Base-by-base conservation (phyloP, 1,140 invertebrate species). In the Drosophila micromelanica region DNA sequence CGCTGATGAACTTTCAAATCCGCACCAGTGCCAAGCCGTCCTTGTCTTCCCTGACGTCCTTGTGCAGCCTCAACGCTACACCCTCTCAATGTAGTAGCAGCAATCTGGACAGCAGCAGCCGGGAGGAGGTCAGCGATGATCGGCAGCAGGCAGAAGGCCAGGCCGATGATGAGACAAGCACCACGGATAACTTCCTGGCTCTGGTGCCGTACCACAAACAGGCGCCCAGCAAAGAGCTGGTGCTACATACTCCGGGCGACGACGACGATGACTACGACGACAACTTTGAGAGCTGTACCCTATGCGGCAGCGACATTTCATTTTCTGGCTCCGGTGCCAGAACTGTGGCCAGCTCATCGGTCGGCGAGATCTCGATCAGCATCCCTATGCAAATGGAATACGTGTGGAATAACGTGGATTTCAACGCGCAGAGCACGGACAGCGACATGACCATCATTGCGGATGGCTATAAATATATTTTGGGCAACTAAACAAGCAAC, bases 361-460 rank as follows among this genome's bases (percentile, higher is more conserved):
- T 40, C 48, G 51, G 51, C 5, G 35, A 12, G 1, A 37, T 86
- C 11, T 87, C 81, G 0, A 30, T 78, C 0, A 62, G 70, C 9
- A 57, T 87, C 38, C 74, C 74, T 0, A 23, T 85, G 9, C 27
- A 64, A 4, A 27, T 85, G 52, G 69, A 67, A 8, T 67, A 67
- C n/a, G 81, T 86, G 6, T 85, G 82, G 82, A 61, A 35, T 38
- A 85, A 85, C 40, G 40, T 30, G 2, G 70, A 61, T 0, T 85
- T 46, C 15, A 15, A 52, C 6, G 27, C 59, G 35, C 8, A 75
- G 11, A 81, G 61, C 56, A 74, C 82, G 0, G 82, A 81, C 1
- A 85, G 81, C 35, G 81, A 85, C 1, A 57, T 76, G 12, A 85
- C 81, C 3, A 17, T 85, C 1, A 72, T 40, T 20, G 70, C 81